A percentile compares a stretch with the other conserved stretches of the same genome.
These are phyloP conservation scores for Syrphus vitripennis DNA, from an alignment of 2,888 invertebrate genomes.

Conservation along the genomic window DNA sequence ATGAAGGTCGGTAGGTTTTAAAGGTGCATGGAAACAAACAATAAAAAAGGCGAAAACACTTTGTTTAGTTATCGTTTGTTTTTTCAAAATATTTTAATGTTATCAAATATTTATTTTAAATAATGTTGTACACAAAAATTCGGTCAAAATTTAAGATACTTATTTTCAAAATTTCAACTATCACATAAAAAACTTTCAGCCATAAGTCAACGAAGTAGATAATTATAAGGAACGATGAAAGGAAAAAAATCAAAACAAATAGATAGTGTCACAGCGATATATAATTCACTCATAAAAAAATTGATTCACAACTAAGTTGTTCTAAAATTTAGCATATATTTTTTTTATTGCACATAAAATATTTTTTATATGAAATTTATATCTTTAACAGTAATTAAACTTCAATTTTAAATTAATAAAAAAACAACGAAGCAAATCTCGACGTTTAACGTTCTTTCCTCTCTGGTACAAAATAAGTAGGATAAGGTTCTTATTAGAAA, in stretches of 20 bases:
- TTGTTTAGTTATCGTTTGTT: constrained; percentile 59
- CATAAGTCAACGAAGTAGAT: constrained; percentile 29
- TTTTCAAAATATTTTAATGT: not conserved
- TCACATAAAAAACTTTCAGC: constrained; percentile 37
- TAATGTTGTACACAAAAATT: constrained; percentile 58
- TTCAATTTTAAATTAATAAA: not conserved
- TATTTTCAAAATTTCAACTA: constrained; percentile 27
- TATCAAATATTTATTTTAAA: constrained; percentile 1
- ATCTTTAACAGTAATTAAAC: not conserved
- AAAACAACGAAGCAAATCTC: not conserved
- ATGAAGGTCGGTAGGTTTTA: constrained; percentile 28
- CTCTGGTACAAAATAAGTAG: not conserved
- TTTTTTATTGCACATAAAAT: constrained; percentile 5
- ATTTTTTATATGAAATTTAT: not conserved
- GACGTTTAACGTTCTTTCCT: constrained; percentile 34
- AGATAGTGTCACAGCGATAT: not conserved
- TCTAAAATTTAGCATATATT: not conserved
- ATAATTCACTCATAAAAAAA: not conserved
- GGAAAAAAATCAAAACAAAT: constrained; percentile 2
- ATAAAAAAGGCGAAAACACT: constrained; percentile 50
- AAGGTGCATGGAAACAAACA: constrained; percentile 47
- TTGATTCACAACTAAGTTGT: constrained; percentile 6
- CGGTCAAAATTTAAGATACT: constrained; percentile 2
- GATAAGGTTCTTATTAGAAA: constrained; percentile 59
- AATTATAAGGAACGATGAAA: constrained; percentile 7